Conservation (phyloP, 2,113 vertebrate genomes). For the Morone chrysops region DNA sequence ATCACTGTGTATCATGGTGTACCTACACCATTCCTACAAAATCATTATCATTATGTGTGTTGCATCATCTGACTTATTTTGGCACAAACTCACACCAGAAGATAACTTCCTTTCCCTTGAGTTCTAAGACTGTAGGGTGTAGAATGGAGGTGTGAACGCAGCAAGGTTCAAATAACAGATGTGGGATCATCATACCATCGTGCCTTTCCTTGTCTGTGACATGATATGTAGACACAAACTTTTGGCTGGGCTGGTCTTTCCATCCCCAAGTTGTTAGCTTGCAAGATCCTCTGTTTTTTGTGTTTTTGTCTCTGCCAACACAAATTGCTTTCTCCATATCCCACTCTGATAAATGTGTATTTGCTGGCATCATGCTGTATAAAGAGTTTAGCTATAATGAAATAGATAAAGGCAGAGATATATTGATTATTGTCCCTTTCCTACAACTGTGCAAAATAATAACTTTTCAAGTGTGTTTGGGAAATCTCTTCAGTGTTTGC, state of each 20-base stretch:
- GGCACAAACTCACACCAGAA: constrained; percentile 1
- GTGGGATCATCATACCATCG: too few relatives aligned
- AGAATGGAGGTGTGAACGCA: background rate
- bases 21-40: too few relatives aligned
- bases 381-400: background rate
- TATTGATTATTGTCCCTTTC: background rate
- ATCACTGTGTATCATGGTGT: too few relatives aligned
- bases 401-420: background rate
- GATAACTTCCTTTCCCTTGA: background rate
- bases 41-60: background rate
- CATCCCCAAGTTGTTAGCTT: background rate
- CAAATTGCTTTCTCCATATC: background rate
- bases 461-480: constrained; percentile 11
- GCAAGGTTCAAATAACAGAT: too few relatives aligned
- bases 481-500: constrained; percentile 26
- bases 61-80: constrained; percentile 28
- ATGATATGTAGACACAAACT: too few relatives aligned
- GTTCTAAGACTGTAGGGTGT: background rate
- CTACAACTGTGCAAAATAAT: background rate
- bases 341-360: background rate
- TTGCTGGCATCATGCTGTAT: background rate
- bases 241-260: too few relatives aligned
- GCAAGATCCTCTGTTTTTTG: background rate
- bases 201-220: too few relatives aligned
- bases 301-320: background rate